Evolutionary conservation across 2,113 vertebrate genomes (phyloP), one percentile per base, ranked within the genome.

Genomic region (Ameiurus melas): DNA sequence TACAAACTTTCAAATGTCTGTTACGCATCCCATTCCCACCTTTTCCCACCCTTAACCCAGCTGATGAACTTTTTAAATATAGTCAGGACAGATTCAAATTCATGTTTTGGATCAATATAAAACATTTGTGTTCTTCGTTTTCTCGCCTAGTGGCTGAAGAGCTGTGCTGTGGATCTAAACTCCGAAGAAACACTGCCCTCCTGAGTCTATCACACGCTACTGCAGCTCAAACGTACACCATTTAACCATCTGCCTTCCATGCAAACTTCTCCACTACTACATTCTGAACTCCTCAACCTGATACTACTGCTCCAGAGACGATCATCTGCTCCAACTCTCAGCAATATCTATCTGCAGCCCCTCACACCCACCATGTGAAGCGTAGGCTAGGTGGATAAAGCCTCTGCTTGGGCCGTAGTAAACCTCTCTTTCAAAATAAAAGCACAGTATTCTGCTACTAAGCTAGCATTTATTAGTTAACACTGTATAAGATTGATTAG

Each of bases 181-280:
- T 85, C 86, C 33, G 55, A 77, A 62, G 47, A 66, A 85, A 90
- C 87, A 85, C 85, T 86, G 80, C 77, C 70, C 51, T 55, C 78
- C 53, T 83, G 85, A 39, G 70, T 68, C 64, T 16, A 27, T 71
- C 85, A 53, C 82, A 51, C 73, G 79, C 87, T 89, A 84, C 89
- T 86, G 87, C 83, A 77, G 77, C 77, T n/a, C 27, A 57, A 47
- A 68, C 73, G 30, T n/a, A 17, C 43, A 9, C 22, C 33, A 36
- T 53, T 4, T 55, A n/a, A 36, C 55, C 55, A 20, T 1, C 70
- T 33, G 10, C 17, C 36, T 13, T 13, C 27, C 43, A 12, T 5
- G 30, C 4, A 12, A 39, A 13, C 20, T 8, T 83, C 57, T 39
- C 20, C 20, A 43, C 53, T 62, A 20, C 57, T 22, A 25, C 27